Base-by-base conservation (phyloP, 2,113 vertebrate genomes). In the Corvus cornix region DNA sequence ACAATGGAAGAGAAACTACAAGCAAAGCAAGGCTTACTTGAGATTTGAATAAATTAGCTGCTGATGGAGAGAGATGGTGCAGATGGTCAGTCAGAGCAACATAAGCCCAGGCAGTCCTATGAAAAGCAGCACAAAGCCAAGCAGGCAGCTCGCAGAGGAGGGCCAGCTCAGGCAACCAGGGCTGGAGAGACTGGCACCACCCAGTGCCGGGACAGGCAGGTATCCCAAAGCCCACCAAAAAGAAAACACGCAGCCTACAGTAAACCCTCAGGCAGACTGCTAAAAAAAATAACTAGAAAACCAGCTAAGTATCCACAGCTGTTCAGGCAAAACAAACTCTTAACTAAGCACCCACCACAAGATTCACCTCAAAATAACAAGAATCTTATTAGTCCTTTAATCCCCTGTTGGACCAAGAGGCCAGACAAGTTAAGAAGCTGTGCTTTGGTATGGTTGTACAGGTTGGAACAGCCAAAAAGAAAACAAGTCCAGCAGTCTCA, bases 31-130 rank as follows among this genome's bases (percentile, higher is more conserved):
- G n/a, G 17, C 22, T 84, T 70, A 81, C 28, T 88, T 85, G 64
- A 73, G 59, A 59, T 72, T 84, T 55, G 43, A 93, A 96, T 89
- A 97, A 94, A 97, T 89, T 37, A 78, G 33, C 80, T 76, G 41
- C 64, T 14, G 4, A 41, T 52, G 63, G 70, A 95, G 53, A 28
- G 20, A 78, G 72, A 82, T 39, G 30, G 76, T 89, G 81, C 75
- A 85, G 87, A 83, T 74, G 70, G 93, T 66, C 35, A 13, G 74
- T 35, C 73, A 37, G 64, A 86, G 44, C 35, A 58, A 64, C 52
- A 39, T 51, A 73, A 63, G 41, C 19, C 70, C 78, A 77, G 35
- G 62, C 86, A 90, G 53, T 48, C 58, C 85, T 73, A 69, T 1
- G 1, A 1, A 1, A 93, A 83, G 62, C 81, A 82, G 46, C 59